phyloP scores from a whole-genome alignment of 2,113 vertebrate genomes.

The Mola mola region DNA sequence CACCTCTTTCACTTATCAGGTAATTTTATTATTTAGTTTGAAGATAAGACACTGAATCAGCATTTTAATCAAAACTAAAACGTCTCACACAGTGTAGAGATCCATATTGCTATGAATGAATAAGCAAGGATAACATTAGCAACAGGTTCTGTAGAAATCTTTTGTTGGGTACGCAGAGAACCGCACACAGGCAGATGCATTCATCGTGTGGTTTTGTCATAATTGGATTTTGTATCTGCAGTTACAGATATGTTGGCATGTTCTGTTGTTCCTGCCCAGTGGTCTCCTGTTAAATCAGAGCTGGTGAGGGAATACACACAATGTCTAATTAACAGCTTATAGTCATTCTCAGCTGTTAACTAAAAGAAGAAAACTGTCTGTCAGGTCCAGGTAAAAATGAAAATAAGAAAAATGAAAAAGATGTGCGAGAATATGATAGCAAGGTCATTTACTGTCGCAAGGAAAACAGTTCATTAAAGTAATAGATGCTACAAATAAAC shows the following conservation, averaged over 20 bases:
- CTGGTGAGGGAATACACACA: conserved; percentile 46
- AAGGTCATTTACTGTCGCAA: conserved; percentile 23
- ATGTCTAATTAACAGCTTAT: conserved; percentile 61
- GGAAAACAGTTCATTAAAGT: conserved; percentile 28
- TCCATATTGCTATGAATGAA: too few relatives aligned
- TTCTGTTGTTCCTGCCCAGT: conserved; percentile 39
- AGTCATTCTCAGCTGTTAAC: conserved; percentile 44
- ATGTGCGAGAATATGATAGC: conserved; percentile 23
- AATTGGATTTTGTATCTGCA: conserved; percentile 23
- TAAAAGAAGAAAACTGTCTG: conserved; percentile 16
- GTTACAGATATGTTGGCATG: conserved; percentile 38
- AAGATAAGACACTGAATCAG: too few relatives aligned
- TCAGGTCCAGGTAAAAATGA: conserved; percentile 24
- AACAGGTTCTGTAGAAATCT: too few relatives aligned
- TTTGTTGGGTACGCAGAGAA: too few relatives aligned
- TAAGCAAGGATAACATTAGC: too few relatives aligned
- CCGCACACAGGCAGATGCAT: not conserved
- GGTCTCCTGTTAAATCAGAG: conserved; percentile 50
- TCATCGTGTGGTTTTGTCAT: conserved; percentile 17
- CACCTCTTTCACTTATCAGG: too few relatives aligned
- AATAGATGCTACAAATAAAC: conserved; percentile 27
- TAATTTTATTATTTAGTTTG: too few relatives aligned
- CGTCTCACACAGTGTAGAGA: too few relatives aligned
- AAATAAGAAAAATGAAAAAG: conserved; percentile 33
- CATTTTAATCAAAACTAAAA: too few relatives aligned